Evolutionary conservation across 2,113 vertebrate genomes (phyloP).

Genomic region (Platichthys flesus): DNA sequence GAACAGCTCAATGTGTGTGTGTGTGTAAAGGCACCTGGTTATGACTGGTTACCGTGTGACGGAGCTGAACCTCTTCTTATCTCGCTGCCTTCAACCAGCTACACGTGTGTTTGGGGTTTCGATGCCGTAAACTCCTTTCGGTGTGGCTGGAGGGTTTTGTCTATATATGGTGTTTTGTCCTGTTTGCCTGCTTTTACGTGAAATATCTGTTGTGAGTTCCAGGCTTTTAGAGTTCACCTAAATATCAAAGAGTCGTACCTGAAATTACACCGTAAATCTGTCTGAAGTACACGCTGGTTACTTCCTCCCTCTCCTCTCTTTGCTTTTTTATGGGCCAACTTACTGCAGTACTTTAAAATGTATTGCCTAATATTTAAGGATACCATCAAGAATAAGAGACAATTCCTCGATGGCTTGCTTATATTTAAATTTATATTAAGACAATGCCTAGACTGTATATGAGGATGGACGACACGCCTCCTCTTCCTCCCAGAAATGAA

Average conservation of each 20-base stretch:
- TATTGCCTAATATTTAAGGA: not conserved
- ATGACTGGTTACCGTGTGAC: slow-evolving; percentile 36
- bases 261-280: slow-evolving; percentile 22
- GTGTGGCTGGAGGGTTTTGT: not conserved
- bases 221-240: slow-evolving; percentile 8
- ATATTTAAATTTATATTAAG: no score
- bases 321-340: not conserved
- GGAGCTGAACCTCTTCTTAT: slow-evolving; percentile 37
- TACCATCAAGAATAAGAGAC: no score
- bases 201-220: not conserved
- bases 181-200: slow-evolving; percentile 8
- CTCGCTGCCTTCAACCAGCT: slow-evolving; percentile 37
- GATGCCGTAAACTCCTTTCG: not conserved
- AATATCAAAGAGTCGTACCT: not conserved
- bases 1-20: not conserved
- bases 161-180: slow-evolving; percentile 4
- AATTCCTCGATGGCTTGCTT: no score
- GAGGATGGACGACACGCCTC: no score
- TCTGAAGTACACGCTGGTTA: slow-evolving; percentile 17
- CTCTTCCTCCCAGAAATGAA: no score
- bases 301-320: slow-evolving; percentile 7
- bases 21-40: slow-evolving; percentile 23
- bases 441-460: no score
- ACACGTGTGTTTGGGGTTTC: not conserved
- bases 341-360: not conserved